Percentiles rank a stretch among this genome's conserved stretches.
phyloP scores from a whole-genome alignment of 2,888 invertebrate species.

The Amiota minor region DNA sequence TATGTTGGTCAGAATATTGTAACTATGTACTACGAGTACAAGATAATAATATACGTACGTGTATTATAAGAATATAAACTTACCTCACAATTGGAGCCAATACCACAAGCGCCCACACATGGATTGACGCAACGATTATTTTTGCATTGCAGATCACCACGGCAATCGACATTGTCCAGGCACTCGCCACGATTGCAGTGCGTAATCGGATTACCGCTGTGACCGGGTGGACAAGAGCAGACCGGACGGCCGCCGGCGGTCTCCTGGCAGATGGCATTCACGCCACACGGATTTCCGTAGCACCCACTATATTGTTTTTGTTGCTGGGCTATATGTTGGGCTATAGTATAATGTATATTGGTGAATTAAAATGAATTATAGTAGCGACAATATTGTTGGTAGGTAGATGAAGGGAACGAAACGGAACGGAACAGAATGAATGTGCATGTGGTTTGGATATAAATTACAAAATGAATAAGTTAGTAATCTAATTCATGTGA shows the following conservation, averaged over 20 bases:
- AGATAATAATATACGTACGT: background rate
- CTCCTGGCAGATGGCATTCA: conserved; percentile 80
- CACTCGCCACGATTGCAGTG: conserved; percentile 85
- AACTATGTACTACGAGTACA: no score
- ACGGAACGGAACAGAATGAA: no score
- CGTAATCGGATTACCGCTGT: conserved; percentile 85
- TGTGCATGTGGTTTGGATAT: background rate
- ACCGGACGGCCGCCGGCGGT: conserved; percentile 82
- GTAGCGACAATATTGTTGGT: conserved; percentile 7
- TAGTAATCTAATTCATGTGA: no score
- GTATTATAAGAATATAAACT: conserved; percentile 53
- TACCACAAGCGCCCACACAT: conserved; percentile 84
- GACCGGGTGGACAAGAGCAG: conserved; percentile 85
- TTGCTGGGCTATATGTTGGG: background rate
- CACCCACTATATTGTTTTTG: conserved; percentile 73
- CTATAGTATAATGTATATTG: no score
- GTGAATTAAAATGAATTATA: no score
- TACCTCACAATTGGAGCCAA: conserved; percentile 84
- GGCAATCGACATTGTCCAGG: conserved; percentile 85
- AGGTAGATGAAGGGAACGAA: background rate
- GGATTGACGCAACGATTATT: conserved; percentile 87
- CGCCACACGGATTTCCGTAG: conserved; percentile 79
- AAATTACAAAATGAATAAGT: background rate
- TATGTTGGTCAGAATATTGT: no score
- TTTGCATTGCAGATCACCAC: conserved; percentile 81